These are phyloP conservation scores for Gallinago undulata DNA, from an alignment of 2,113 vertebrate genomes.

Conservation along the genomic window DNA sequence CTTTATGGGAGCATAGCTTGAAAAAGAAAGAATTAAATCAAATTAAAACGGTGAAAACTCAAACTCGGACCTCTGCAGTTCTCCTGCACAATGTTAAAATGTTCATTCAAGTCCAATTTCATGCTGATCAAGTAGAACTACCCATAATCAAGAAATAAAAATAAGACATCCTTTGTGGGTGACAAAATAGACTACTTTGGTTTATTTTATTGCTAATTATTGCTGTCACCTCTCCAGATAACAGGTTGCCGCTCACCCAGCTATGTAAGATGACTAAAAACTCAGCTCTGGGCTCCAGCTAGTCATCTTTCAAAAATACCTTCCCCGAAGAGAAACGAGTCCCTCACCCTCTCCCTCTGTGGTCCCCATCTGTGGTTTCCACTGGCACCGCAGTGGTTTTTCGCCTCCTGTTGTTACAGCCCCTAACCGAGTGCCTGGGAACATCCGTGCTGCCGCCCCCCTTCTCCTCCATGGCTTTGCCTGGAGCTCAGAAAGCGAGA, in stretches of 20 bases:
- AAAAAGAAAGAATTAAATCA: background rate
- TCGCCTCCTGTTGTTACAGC: background rate
- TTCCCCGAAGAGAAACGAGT: background rate
- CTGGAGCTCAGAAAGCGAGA: background rate
- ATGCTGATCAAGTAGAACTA: background rate
- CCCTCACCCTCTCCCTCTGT: background rate
- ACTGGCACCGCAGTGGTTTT: background rate
- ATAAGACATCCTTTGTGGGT: background rate
- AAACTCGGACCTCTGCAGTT: background rate
- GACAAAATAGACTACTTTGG: background rate
- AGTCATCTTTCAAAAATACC: background rate
- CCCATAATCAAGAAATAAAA: background rate
- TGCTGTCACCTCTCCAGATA: background rate
- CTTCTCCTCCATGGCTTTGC: background rate
- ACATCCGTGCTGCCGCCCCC: background rate
- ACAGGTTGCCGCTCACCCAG: background rate
- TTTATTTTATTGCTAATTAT: background rate
- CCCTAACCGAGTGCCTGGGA: rapidly evolving
- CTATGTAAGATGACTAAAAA: background rate
- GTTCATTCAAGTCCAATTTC: background rate
- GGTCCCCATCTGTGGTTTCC: background rate
- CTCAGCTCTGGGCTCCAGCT: background rate
- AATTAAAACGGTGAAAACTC: background rate
- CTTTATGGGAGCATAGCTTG: background rate
- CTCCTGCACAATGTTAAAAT: background rate